Evolutionary conservation across 2,888 invertebrate genomes (phyloP), one percentile per base, ranked within the genome.

Genomic region (Leptinotarsa rubiginosa): DNA sequence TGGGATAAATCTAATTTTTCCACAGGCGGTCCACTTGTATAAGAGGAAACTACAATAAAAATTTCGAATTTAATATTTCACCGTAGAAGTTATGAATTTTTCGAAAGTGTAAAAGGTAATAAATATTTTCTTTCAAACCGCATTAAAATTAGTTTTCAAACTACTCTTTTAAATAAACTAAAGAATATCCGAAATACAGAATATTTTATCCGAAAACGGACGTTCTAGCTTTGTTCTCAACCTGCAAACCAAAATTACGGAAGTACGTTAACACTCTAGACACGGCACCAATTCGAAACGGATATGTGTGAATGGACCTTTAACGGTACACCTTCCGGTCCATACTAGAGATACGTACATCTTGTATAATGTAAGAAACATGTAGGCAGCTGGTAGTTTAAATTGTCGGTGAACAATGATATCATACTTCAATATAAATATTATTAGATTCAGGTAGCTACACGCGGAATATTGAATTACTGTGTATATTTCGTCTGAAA

Each of bases 401-500:
- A 22, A 13, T 62, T 62, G 13, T 3, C 22, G 18, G 62, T 25
- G 59, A 59, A 25, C 22, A 59, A 41, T 62, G 62, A 62, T 62
- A n/a, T 62, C 62, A 62, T 41, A 41, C 41, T 15, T 31, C 16
- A 41, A 62, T 25, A 25, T 25, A 62, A 41, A 62, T 31, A 56
- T 56, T n/a, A 25, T 31, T 31, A 41, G 16, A 25, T 62, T 31
- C 31, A 41, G 25, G 62, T n/a, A 41, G 16, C 22, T 62, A 16
- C 25, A 31, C 4, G 41, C 25, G n/a, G n/a, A 20, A 62, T 62
- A 62, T 62, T 31, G 18, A 62, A 31, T 62, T 62, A 62, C 41
- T 31, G n/a, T 41, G 62, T 41, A 41, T n/a, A 62, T 31, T 62
- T 62, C 62, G 10, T 41, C 62, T 62, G 62, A 62, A 62, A 31